Percentiles rank a stretch among this genome's conserved stretches.
phyloP scores from a whole-genome alignment of 2,113 vertebrate genomes.

The Diglossa brunneiventris region DNA sequence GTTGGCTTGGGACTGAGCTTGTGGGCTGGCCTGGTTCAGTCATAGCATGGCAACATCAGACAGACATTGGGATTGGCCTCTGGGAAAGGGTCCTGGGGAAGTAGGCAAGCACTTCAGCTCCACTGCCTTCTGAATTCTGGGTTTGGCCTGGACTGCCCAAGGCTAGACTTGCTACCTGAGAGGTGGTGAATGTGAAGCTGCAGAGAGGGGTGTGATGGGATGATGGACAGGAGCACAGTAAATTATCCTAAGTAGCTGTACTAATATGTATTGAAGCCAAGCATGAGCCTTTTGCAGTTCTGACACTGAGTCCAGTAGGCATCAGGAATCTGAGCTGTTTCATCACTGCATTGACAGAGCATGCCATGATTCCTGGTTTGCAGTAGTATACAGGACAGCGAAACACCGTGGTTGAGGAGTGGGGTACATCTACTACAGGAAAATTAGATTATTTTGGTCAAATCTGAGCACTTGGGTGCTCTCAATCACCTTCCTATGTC shows the following conservation, averaged over 20 bases:
- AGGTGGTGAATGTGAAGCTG: background rate
- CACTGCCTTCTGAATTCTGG: background rate
- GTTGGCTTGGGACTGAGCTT: background rate
- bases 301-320: background rate
- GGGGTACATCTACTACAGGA: background rate
- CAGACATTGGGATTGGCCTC: background rate
- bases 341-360: background rate
- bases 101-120: background rate
- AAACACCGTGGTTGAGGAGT: background rate
- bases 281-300: background rate
- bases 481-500: background rate
- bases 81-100: background rate
- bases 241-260: background rate
- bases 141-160: background rate
- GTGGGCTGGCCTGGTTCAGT: background rate
- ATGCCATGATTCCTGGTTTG: background rate
- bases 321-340: background rate
- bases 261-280: background rate
- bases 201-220: background rate
- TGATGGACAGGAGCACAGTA: background rate
- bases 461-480: background rate
- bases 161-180: background rate
- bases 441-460: background rate
- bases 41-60: accelerated
- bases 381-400: background rate